Evolutionary conservation across 2,797 vertebrate species (phyloP), one percentile per base, ranked within the genome.

Genomic region (Ptychadena robeensis): DNA sequence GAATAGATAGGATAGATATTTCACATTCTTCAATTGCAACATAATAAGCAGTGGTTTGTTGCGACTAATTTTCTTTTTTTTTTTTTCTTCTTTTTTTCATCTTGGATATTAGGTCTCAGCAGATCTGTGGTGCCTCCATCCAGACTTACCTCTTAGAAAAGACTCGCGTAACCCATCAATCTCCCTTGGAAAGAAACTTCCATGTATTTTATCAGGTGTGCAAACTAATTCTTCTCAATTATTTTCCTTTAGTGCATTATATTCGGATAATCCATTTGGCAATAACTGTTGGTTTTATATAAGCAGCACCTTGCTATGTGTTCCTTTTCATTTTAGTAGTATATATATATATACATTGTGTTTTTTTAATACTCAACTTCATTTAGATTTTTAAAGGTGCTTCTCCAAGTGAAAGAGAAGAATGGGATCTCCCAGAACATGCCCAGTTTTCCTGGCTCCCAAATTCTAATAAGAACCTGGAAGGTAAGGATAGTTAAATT

Each of bases 201-300:
- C 97, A 99, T 88, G 96, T 99, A 87, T 99, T 99, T 88, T 99
- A 99, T 86, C 97, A 99, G 95, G 98, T 95, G 73, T 85, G 92
- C 87, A 64, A 76, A 5, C 40, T 2, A 5, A 14, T 32, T 74
- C 32, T 73, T 64, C 18, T 10, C 27, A 30, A 31, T 30, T 14
- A 1, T 40, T 40, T 11, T 40, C n/a, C n/a, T n/a, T n/a, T 9
- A 38, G 37, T 38, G 37, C 1, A 9, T 9, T 38, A 9, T 38
- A 4, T 38, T 35, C 9, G 3, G 34, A 35, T 35, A 3, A 35
- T 35, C 34, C 34, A 35, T 3, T 35, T 35, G 8, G 3, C 22
- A 18, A 22, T 48, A 2, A 48, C 15, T 4, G 14, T 48, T 48
- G 5, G 44, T 4, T 53, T 53, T 53, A 22, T 53, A 8, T 1